Base-by-base conservation (phyloP, 2,888 invertebrate genomes). In the Chrysopilus asiliformis region DNA sequence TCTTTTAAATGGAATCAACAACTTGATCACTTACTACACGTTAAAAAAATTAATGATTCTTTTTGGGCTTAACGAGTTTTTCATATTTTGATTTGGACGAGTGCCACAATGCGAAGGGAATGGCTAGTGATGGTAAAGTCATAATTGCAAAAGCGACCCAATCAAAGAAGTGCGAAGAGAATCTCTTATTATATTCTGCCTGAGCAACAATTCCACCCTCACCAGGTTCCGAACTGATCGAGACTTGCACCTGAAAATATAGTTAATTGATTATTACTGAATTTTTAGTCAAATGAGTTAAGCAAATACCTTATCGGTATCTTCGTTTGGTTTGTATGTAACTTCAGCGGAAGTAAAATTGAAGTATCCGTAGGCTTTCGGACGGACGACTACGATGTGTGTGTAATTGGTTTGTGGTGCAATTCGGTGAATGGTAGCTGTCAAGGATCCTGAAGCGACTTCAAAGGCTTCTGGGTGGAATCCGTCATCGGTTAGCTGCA, bases 101-200 rank as follows among this genome's bases (percentile, higher is more conserved):
- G 66, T 77, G 90, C 94, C 95, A 97, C 43, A 97, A 70, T 22
- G 81, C 77, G 60, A 90, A 87, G 39, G 95, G 95, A 58, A 97
- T 91, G 28, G 83, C 85, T 30, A 97, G 68, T 3, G 94, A 91
- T 4, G 95, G 94, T 44, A 94, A 68, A 17, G 93, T 87, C 91
- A 98, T 93, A 38, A 97, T 77, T 22, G 90, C 90, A 57, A 98
- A 98, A 17, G 93, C 89, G 36, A 82, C 71, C 98, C 97, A 98
- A 66, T 95, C 95, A 43, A 91, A 83, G 58, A 89, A 81, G 66
- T 95, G 95, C 1, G 94, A 90, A 3, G 95, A 95, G 68, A 94
- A 95, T 56, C 90, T 86, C 64, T 91, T 85, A 65, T 94, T 90
- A 55, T 84, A 95, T 63, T 95, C 94, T 52, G 74, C 81, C 68